phyloP scores from a whole-genome alignment of 2,797 vertebrate species.

The Glossophaga mutica region DNA sequence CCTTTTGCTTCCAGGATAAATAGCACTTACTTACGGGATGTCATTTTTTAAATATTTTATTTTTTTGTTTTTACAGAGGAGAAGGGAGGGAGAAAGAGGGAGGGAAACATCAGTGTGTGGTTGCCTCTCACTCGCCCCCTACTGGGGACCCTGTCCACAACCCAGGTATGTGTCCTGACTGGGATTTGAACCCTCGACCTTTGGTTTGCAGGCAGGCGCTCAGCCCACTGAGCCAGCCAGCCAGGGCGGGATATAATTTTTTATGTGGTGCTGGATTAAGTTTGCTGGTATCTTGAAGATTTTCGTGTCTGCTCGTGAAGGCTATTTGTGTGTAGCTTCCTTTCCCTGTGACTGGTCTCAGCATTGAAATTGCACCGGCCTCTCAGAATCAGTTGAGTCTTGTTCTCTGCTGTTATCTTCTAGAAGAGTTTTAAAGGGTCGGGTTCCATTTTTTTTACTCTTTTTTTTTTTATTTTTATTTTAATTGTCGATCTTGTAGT shows the following conservation, averaged over 20 bases:
- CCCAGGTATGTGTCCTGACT: too few relatives aligned
- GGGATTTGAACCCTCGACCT: too few relatives aligned
- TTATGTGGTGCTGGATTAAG: not conserved
- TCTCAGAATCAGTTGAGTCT: not conserved
- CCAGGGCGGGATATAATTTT: not conserved
- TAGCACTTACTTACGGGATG: not conserved
- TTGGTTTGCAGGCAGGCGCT: too few relatives aligned
- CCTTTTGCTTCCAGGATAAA: not conserved
- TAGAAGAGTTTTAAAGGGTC: not conserved
- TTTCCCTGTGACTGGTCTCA: not conserved
- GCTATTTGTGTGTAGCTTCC: not conserved
- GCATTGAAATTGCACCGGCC: not conserved
- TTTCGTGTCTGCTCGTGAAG: not conserved
- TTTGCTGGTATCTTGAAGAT: not conserved
- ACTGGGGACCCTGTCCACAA: too few relatives aligned
- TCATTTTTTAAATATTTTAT: too few relatives aligned
- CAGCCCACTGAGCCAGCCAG: too few relatives aligned
- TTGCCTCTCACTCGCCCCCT: too few relatives aligned
- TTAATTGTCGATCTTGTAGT: too few relatives aligned
- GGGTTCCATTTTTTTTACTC: not conserved
- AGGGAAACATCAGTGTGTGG: too few relatives aligned
- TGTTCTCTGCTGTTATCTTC: not conserved
- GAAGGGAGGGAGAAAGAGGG: too few relatives aligned
- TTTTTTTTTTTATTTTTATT: too few relatives aligned
- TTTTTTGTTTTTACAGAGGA: too few relatives aligned